A percentile compares a stretch with the other conserved stretches of the same genome.
Evolutionary conservation across 2,113 vertebrate species (phyloP).

Genomic region (Ophiodon elongatus): DNA sequence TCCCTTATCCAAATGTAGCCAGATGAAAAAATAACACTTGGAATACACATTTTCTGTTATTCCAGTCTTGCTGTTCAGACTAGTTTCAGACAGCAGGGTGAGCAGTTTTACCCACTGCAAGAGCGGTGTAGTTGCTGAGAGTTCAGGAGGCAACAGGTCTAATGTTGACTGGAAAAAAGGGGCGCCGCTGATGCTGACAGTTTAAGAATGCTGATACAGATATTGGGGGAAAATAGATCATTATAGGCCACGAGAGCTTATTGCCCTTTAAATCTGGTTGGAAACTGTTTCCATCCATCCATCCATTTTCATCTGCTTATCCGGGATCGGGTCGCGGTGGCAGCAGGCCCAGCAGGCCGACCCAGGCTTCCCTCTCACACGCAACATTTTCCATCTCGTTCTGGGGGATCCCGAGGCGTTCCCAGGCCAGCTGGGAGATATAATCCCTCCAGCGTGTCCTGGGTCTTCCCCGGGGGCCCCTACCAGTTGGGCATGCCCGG

Average conservation of each 20-base stretch:
- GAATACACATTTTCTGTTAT: not conserved
- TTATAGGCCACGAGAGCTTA: not conserved
- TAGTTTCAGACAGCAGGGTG: not conserved
- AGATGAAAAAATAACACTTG: not conserved
- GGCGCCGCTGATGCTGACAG: not conserved
- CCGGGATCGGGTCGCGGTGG: too few relatives aligned
- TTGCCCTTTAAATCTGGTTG: not conserved
- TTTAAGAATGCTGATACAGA: not conserved
- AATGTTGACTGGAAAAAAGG: not conserved
- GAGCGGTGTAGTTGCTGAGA: not conserved
- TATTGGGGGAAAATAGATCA: not conserved
- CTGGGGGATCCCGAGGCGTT: too few relatives aligned
- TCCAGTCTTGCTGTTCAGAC: conserved; percentile 11
- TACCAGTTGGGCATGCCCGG: too few relatives aligned
- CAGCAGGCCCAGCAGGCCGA: too few relatives aligned
- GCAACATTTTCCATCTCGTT: too few relatives aligned
- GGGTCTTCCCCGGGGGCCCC: too few relatives aligned
- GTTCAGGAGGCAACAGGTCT: not conserved
- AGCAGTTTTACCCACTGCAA: not conserved
- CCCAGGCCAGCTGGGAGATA: too few relatives aligned
- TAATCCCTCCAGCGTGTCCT: too few relatives aligned
- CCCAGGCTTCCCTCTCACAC: too few relatives aligned
- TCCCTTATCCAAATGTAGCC: not conserved
- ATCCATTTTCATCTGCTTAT: too few relatives aligned
- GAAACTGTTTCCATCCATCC: not conserved